Conservation (phyloP, 2,888 invertebrate species). For the Helleia helle region DNA sequence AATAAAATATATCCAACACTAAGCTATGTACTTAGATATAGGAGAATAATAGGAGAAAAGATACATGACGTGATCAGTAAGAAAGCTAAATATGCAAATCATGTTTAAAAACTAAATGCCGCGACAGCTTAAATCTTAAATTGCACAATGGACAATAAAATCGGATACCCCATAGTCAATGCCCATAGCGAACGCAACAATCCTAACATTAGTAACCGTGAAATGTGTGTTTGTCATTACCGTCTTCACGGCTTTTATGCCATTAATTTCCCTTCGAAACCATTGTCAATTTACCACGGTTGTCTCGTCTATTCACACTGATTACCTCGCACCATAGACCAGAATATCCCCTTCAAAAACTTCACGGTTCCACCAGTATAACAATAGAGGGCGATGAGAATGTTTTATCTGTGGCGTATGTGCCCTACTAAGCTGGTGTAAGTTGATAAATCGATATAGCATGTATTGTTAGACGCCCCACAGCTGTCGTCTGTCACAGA, state of each 20-base stretch:
- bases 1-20: too few relatives aligned
- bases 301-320: constrained; percentile 47
- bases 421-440: constrained; percentile 49
- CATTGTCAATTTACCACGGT: constrained; percentile 60
- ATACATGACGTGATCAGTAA: too few relatives aligned
- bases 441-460: constrained; percentile 59
- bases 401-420: constrained; percentile 35
- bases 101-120: constrained; percentile 10
- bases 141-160: constrained; percentile 24
- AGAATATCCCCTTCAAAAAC: constrained; percentile 18
- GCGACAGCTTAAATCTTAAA: constrained; percentile 4
- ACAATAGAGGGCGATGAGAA: constrained; percentile 15
- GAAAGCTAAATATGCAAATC: constrained; percentile 10
- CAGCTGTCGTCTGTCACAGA: constrained; percentile 67
- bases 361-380: constrained; percentile 23
- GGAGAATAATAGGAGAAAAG: too few relatives aligned
- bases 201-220: constrained; percentile 47
- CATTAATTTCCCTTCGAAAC: constrained; percentile 64
- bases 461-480: constrained; percentile 52
- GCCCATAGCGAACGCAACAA: constrained; percentile 51
- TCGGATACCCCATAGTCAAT: too few relatives aligned
- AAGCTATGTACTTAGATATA: too few relatives aligned
- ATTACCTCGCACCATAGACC: constrained; percentile 33
- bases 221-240: constrained; percentile 67
- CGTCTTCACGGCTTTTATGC: constrained; percentile 59